A percentile compares a stretch with the other conserved stretches of the same genome.
Conservation (phyloP, 1,140 invertebrate genomes). For the Cotesia chilonis region DNA sequence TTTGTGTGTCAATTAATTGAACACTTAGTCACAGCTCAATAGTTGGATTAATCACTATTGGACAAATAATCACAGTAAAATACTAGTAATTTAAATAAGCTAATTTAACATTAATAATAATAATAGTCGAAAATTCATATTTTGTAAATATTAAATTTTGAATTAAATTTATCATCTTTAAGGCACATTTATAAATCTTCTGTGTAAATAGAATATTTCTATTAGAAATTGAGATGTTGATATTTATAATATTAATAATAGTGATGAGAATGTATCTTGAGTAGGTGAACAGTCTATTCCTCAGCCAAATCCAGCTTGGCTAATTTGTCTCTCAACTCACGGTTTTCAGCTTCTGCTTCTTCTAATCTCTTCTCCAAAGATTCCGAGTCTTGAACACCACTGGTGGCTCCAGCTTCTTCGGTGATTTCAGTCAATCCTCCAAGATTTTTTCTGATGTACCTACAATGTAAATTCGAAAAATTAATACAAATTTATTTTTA, state of each 20-base stretch:
- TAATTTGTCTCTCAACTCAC: constrained; percentile 70
- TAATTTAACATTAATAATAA: background rate
- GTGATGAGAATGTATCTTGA: background rate
- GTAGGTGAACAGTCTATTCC: constrained; percentile 34
- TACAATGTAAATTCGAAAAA: constrained; percentile 39
- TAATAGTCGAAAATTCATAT: background rate
- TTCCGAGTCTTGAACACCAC: constrained; percentile 52
- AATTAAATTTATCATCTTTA: constrained; percentile 10
- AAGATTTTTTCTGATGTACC: constrained; percentile 65
- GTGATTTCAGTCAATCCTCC: constrained; percentile 52
- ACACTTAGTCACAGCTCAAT: too few relatives aligned
- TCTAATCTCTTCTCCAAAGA: constrained; percentile 67
- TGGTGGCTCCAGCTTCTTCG: too few relatives aligned
- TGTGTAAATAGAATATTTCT: background rate
- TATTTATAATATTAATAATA: background rate
- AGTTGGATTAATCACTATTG: background rate
- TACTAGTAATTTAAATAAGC: background rate
- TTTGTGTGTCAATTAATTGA: too few relatives aligned
- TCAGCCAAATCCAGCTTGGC: constrained; percentile 49
- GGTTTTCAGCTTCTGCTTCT: constrained; percentile 67
- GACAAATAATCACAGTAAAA: background rate
- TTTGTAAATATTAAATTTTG: background rate
- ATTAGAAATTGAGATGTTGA: too few relatives aligned
- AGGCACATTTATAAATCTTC: constrained; percentile 17
- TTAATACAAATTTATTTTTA: background rate